Conservation (phyloP, 2,113 vertebrate species). For the Polypterus senegalus region DNA sequence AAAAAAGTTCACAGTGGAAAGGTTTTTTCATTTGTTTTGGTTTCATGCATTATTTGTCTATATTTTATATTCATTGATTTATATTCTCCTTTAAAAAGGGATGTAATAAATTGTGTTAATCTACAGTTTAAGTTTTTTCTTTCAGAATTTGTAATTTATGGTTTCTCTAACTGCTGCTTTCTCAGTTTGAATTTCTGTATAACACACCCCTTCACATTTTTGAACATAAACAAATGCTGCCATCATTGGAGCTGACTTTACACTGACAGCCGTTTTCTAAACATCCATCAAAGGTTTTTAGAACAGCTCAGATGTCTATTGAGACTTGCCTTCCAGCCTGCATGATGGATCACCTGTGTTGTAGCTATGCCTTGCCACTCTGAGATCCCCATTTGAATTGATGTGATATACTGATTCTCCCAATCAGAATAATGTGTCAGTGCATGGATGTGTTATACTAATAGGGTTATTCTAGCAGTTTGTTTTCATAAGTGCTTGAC, state of each 20-base stretch:
- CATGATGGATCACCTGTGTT: constrained; percentile 47
- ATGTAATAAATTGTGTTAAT: too few species aligned
- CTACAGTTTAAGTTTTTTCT: too few species aligned
- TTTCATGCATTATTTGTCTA: too few species aligned
- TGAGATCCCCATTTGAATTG: constrained; percentile 43
- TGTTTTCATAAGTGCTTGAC: not conserved
- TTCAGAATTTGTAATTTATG: too few species aligned
- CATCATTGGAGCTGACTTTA: constrained; percentile 21
- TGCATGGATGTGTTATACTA: constrained; percentile 32
- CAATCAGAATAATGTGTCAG: constrained; percentile 18
- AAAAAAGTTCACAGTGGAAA: too few species aligned
- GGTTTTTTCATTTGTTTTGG: too few species aligned
- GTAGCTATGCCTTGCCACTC: constrained; percentile 27
- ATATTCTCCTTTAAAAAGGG: too few species aligned
- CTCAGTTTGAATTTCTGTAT: too few species aligned
- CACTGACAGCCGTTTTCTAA: constrained; percentile 30
- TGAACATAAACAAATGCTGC: too few species aligned
- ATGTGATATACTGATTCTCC: constrained; percentile 40
- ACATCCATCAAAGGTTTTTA: constrained; percentile 37
- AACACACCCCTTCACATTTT: too few species aligned
- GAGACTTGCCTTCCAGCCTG: constrained; percentile 21
- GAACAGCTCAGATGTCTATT: constrained; percentile 21
- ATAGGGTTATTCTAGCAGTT: constrained; percentile 31
- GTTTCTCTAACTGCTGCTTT: too few species aligned
- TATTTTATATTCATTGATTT: too few species aligned